Evolutionary conservation across 2,113 vertebrate genomes (phyloP).

Genomic region (Platysternon megacephalum): DNA sequence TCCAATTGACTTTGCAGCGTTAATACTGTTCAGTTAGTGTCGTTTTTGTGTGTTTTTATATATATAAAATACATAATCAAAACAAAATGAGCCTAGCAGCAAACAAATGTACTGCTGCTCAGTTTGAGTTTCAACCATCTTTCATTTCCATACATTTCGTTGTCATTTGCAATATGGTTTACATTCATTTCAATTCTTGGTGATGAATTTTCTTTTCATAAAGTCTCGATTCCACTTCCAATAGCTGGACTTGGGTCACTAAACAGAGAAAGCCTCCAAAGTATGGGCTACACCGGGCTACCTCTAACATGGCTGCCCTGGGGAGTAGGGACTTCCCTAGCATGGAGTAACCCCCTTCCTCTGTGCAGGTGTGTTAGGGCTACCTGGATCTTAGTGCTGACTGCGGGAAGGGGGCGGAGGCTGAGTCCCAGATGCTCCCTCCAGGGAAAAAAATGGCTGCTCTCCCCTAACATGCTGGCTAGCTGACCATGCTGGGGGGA

Average conservation of each 20-base stretch:
- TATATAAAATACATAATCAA: neutral
- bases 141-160: neutral
- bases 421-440: too few species aligned
- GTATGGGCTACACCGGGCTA: neutral
- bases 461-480: too few species aligned
- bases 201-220: neutral
- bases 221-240: neutral
- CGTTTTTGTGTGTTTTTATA: neutral
- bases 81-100: neutral
- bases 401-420: too few species aligned
- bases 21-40: neutral
- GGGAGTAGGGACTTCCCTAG: neutral
- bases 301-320: neutral
- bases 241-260: neutral
- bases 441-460: too few species aligned
- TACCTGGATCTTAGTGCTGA: neutral
- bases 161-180: constrained; percentile 39
- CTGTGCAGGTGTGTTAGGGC: neutral
- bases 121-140: neutral
- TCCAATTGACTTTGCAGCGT: neutral
- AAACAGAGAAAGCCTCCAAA: neutral
- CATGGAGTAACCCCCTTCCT: neutral
- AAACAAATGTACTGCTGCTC: neutral
- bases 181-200: constrained; percentile 55
- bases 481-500: too few species aligned